phyloP scores from a whole-genome alignment of 1,140 invertebrate genomes.

The Pissodes strobi region DNA sequence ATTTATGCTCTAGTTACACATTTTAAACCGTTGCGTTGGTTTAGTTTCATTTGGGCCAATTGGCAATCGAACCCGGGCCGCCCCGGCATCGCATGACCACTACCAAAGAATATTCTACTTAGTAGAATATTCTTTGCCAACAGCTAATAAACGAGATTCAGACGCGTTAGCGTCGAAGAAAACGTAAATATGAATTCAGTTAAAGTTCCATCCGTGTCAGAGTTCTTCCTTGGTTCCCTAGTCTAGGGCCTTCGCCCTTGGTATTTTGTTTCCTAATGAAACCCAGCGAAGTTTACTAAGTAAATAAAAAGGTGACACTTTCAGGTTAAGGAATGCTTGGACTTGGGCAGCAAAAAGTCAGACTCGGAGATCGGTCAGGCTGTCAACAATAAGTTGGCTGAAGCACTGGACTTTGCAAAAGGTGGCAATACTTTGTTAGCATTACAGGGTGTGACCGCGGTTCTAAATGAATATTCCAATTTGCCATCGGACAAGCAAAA shows the following conservation, averaged over 20 bases:
- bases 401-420: neutral
- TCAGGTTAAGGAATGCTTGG: neutral
- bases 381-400: neutral
- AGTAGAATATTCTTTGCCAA: too few species aligned
- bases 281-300: neutral
- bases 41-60: too few species aligned
- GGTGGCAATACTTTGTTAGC: neutral
- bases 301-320: neutral
- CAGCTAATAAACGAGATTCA: neutral
- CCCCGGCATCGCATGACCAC: too few species aligned
- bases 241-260: neutral
- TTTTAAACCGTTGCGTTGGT: too few species aligned
- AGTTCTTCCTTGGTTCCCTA: neutral
- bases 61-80: too few species aligned
- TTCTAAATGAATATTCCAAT: constrained; percentile 15
- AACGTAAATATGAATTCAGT: too few species aligned
- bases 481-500: neutral
- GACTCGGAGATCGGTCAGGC: neutral
- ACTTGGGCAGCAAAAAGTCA: neutral
- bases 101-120: too few species aligned
- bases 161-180: too few species aligned
- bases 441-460: neutral
- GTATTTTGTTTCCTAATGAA: neutral
- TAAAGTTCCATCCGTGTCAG: neutral
- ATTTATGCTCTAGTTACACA: too few species aligned